Evolutionary conservation across 2,888 invertebrate species (phyloP).

Genomic region (Drosophila suboccidentalis): DNA sequence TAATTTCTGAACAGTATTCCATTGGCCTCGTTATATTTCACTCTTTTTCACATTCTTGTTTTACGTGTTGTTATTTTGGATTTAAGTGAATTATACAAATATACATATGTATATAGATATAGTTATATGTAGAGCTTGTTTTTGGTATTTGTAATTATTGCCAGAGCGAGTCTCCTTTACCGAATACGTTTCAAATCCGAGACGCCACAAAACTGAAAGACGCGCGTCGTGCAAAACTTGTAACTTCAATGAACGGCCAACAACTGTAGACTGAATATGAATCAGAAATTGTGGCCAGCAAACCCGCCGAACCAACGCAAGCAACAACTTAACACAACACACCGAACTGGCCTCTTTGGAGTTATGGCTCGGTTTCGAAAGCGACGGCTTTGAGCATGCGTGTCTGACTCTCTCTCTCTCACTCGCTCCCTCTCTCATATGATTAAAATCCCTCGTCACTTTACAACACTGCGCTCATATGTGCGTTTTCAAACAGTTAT

Average conservation of each 20-base stretch:
- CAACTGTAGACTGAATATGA: slow-evolving; percentile 63
- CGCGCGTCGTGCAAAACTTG: slow-evolving; percentile 61
- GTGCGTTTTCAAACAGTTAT: background rate
- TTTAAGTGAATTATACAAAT: slow-evolving; percentile 12
- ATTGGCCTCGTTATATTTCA: slow-evolving; percentile 57
- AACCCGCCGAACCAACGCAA: slow-evolving; percentile 31
- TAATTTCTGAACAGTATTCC: slow-evolving; percentile 24
- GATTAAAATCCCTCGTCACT: slow-evolving; percentile 10
- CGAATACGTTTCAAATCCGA: slow-evolving; percentile 42
- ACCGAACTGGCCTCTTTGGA: slow-evolving; percentile 57
- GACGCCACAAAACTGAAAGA: slow-evolving; percentile 24
- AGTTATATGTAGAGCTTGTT: slow-evolving; percentile 26
- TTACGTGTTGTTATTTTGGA: slow-evolving; percentile 21
- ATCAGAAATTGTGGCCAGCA: slow-evolving; percentile 60
- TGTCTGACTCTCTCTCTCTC: slow-evolving; percentile 22
- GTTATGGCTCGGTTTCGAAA: slow-evolving; percentile 61
- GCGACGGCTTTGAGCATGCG: slow-evolving; percentile 48
- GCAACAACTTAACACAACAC: slow-evolving; percentile 16
- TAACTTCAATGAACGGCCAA: slow-evolving; percentile 58
- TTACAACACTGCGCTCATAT: slow-evolving; percentile 42
- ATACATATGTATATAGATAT: slow-evolving; percentile 24
- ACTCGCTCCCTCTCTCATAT: slow-evolving; percentile 37
- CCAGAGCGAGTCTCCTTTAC: slow-evolving; percentile 58
- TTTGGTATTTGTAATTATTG: slow-evolving; percentile 41
- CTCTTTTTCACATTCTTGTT: slow-evolving; percentile 58